Base-by-base conservation (phyloP, 2,113 vertebrate genomes). In the Pyxicephalus adspersus region DNA sequence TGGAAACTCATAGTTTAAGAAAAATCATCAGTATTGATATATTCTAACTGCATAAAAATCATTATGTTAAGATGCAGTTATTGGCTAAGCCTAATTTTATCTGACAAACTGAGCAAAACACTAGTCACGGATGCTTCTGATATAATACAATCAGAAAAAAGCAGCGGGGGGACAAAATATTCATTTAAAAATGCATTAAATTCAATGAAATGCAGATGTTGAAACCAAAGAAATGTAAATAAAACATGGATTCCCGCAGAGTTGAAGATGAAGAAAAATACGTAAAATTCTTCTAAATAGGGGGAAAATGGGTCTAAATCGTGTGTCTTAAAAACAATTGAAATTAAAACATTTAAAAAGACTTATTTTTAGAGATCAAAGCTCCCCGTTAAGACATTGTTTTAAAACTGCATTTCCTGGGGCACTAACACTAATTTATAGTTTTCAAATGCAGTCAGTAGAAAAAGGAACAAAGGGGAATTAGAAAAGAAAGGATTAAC, bases 151-250 rank as follows among this genome's bases (percentile, higher is more conserved):
- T 81, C 78, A 81, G 78, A 63, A 58, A 18, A 25, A 72, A 81
- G 58, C 78, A 81, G 78, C 78, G 8, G 70, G 78, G 20, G 67
- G 16, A 52, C 58, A 26, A 73, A 68, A 64, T 73, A 81, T 81
- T 81, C 67, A 81, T 81, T 81, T 81, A 71, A 64, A 73, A 73
- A 64, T 73, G 78, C 68, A 81, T 72, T 81, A 72, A 80, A 81
- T 72, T 64, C 50, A 61, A 73, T 81, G 29, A 22, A 51, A 80
- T 71, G 54, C 66, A 71, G 66, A 80, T 71, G 54, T 29, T 45
- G 77, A 71, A 71, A 16, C 23, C 19, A 17, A 51, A 63, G 67
- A 73, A 63, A 34, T 54, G 34, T 51, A 73, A 71, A 81, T 73
- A 81, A 71, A 73, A 73, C 57, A 73, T 45, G 54, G 60, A 29